Conservation (phyloP, 2,888 invertebrate species). For the Agapostemon virescens region DNA sequence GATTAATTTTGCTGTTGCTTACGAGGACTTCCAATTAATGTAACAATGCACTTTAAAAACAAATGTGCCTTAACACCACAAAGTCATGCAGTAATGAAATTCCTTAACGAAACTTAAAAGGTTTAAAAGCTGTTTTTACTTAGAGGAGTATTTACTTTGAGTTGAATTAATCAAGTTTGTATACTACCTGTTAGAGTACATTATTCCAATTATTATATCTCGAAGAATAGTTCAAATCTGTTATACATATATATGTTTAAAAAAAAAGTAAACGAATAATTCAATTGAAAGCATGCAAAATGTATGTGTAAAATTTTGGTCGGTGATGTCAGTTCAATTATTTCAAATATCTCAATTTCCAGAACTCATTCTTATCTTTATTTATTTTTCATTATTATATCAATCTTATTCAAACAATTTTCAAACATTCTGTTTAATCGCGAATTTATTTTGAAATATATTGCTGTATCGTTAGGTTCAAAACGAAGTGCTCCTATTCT, state of each 20-base stretch:
- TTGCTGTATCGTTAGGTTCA: constrained; percentile 30
- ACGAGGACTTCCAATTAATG: constrained; percentile 14
- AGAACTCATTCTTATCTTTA: constrained; percentile 52
- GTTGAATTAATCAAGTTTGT: not conserved
- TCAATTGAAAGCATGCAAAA: not conserved
- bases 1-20: constrained; percentile 45
- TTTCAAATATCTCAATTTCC: constrained; percentile 54
- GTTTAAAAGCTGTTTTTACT: constrained; percentile 21
- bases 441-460: constrained; percentile 39
- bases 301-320: constrained; percentile 46
- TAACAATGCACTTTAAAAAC: constrained; percentile 27
- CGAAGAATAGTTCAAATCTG: constrained; percentile 4
- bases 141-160: constrained; percentile 17
- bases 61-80: constrained; percentile 57
- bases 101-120: constrained; percentile 23
- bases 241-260: not conserved
- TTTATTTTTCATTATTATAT: constrained; percentile 53
- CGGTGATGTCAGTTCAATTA: constrained; percentile 69
- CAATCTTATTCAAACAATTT: constrained; percentile 47
- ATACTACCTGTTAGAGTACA: not conserved
- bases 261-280: not conserved
- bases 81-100: constrained; percentile 55
- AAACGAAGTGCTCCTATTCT: not conserved
- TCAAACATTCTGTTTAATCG: constrained; percentile 42
- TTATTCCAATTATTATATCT: constrained; percentile 21